Base-by-base conservation (phyloP, 2,888 invertebrate genomes). In the Cataglyphis cursor region DNA sequence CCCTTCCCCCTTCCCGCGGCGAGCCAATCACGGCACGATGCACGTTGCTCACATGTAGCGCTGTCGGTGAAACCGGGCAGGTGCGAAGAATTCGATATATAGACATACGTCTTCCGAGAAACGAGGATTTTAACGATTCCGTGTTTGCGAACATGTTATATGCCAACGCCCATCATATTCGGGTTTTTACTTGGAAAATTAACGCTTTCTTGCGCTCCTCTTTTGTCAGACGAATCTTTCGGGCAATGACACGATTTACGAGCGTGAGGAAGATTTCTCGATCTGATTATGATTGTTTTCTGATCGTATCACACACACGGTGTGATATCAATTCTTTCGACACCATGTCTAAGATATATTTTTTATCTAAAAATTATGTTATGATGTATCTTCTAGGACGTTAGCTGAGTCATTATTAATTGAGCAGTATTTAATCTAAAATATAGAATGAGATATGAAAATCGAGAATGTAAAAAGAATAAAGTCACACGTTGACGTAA, bases 61-160 rank as follows among this genome's bases (percentile, higher is more conserved):
- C 85, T 44, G 81, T 62, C 75, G 75, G 57, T 15, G 48, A 12
- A 51, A 76, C 38, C 84, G 57, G 82, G 84, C 89, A 87, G 89
- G 89, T 89, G 89, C 84, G 74, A 84, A 81, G 80, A 35, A 21
- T 51, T 15, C 74, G 73, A 82, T 76, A 81, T 48, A 44, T 44
- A 44, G n/a, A n/a, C 0, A 18, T 31, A 74, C 78, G 31, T 72
- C 68, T 85, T 87, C 72, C 81, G 31, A 81, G 85, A 83, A 85
- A 84, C 31, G 24, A 48, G 48, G 48, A 28, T 74, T 62, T 82
- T 82, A 59, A 73, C 74, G 64, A 81, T 81, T 82, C 74, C 81
- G 18, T 57, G 18, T 21, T 24, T 31, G 48, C 57, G 61, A 10
- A 44, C 24, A 51, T 61, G 68, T 82, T 78, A 61, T 44, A 24